phyloP scores from a whole-genome alignment of 2,113 vertebrate species.

The Heteronetta atricapilla region DNA sequence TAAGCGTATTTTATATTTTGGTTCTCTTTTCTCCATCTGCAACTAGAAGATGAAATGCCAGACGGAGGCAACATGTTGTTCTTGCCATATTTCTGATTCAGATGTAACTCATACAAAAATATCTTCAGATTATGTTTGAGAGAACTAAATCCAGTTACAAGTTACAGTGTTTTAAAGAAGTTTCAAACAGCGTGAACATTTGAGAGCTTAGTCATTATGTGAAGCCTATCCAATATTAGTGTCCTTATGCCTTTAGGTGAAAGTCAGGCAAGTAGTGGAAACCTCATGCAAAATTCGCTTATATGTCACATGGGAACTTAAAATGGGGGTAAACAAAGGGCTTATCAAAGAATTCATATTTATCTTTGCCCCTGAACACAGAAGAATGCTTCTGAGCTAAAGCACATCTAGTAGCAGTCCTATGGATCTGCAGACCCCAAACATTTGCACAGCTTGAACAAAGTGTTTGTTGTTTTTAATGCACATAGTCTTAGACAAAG shows the following conservation, averaged over 20 bases:
- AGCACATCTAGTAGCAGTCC: not conserved
- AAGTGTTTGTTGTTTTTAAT: not conserved
- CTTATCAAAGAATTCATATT: not conserved
- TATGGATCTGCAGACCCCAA: not conserved
- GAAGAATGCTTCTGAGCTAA: not conserved
- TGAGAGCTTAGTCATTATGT: not conserved
- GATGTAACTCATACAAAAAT: not conserved
- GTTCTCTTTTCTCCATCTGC: not conserved
- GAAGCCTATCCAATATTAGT: not conserved
- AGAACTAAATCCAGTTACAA: not conserved
- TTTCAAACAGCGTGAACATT: not conserved
- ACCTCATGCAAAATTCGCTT: not conserved
- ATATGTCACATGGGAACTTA: not conserved
- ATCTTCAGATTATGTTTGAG: not conserved
- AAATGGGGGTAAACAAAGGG: not conserved
- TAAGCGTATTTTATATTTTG: not conserved
- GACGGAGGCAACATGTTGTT: not conserved
- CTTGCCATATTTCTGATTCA: not conserved
- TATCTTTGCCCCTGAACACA: not conserved
- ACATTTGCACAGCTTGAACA: not conserved
- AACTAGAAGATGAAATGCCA: not conserved
- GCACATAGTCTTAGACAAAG: not conserved
- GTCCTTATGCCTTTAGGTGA: not conserved
- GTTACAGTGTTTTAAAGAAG: not conserved
- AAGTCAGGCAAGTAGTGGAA: not conserved